A percentile compares a stretch with the other conserved stretches of the same genome.
Evolutionary conservation across 2,797 vertebrate species (phyloP).

Genomic region (Lepilemur septentrionalis): DNA sequence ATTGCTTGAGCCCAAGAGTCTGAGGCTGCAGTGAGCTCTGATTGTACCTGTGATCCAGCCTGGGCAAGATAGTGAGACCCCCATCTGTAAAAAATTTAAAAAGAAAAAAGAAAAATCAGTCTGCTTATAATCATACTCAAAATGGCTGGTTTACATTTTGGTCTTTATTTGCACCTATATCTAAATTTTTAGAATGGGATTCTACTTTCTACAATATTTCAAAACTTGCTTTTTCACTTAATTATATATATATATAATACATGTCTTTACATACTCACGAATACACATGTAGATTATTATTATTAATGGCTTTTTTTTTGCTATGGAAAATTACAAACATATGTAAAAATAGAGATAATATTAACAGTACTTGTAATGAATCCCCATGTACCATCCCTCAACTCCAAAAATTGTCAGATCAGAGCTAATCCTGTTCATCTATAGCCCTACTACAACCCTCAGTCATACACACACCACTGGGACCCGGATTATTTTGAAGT

Average conservation of each 20-base stretch:
- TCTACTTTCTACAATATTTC: neutral
- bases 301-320: neutral
- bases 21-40: neutral
- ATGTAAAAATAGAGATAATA: neutral
- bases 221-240: neutral
- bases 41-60: neutral
- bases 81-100: neutral
- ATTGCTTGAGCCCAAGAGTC: neutral
- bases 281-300: neutral
- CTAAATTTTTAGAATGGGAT: slow-evolving; percentile 2
- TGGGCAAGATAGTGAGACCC: neutral
- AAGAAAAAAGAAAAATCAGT: neutral
- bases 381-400: neutral
- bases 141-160: neutral
- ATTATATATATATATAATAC: neutral
- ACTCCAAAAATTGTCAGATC: neutral
- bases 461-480: neutral
- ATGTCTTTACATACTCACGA: neutral
- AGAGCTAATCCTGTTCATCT: neutral
- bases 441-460: neutral
- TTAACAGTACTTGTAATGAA: neutral
- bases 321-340: neutral
- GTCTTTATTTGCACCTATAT: neutral
- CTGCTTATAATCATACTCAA: neutral
- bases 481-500: neutral